Conservation (phyloP, 2,888 invertebrate species). For the Hyposoter dolosus region DNA sequence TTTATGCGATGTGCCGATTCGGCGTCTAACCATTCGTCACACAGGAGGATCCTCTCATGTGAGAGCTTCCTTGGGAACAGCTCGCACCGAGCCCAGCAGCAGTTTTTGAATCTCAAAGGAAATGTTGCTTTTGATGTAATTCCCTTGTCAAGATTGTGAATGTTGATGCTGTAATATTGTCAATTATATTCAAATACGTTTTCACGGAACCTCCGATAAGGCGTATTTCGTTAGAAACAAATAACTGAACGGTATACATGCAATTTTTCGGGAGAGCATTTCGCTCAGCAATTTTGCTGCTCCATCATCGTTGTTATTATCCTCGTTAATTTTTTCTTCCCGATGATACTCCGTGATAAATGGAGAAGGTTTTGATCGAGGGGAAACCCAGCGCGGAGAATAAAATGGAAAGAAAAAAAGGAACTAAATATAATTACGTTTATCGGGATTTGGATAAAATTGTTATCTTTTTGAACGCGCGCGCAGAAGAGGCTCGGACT, state of each 20-base stretch:
- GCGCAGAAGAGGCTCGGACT: neutral
- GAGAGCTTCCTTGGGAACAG: neutral
- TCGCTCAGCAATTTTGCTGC: no score
- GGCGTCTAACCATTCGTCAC: constrained; percentile 35
- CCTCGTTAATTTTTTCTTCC: neutral
- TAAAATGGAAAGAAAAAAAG: constrained; percentile 18
- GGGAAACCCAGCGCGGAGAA: neutral
- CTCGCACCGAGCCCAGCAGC: no score
- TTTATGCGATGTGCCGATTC: constrained; percentile 32
- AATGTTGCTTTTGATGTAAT: neutral
- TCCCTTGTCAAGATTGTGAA: neutral
- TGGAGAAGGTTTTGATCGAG: constrained; percentile 12
- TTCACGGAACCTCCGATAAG: neutral
- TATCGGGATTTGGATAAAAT: constrained; percentile 61
- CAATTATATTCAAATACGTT: neutral
- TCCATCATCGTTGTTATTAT: neutral
- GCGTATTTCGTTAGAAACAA: neutral
- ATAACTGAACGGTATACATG: neutral
- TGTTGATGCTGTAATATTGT: neutral
- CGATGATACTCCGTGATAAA: constrained; percentile 27
- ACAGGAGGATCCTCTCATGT: neutral
- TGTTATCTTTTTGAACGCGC: constrained; percentile 41
- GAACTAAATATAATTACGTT: constrained; percentile 57
- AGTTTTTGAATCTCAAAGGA: neutral
- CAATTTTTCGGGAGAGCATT: neutral